A percentile compares a stretch with the other conserved stretches of the same genome.
phyloP scores from a whole-genome alignment of 2,888 invertebrate species.

The Campaea margaritaria region DNA sequence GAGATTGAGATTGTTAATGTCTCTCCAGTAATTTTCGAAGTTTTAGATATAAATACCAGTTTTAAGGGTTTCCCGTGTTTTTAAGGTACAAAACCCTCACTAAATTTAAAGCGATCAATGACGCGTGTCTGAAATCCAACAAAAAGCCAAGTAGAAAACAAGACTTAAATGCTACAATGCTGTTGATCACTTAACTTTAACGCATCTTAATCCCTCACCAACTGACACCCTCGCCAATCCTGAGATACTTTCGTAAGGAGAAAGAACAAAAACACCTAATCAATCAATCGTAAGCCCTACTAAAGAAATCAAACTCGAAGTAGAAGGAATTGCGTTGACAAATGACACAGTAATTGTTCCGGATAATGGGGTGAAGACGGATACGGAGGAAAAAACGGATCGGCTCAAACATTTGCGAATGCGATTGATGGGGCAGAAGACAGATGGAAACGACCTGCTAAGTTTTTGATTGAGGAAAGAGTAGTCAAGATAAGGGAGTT shows the following conservation, averaged over 20 bases:
- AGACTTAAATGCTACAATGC: constrained; percentile 24
- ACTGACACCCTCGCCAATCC: constrained; percentile 36
- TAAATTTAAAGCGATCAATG: neutral
- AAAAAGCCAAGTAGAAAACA: constrained; percentile 8
- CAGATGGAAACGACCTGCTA: constrained; percentile 67
- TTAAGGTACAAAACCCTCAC: no score
- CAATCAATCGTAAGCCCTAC: constrained; percentile 71
- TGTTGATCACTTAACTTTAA: constrained; percentile 26
- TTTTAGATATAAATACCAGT: no score
- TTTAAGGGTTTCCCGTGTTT: no score
- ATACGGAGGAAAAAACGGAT: constrained; percentile 63
- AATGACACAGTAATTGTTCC: constrained; percentile 79
- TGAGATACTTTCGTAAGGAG: constrained; percentile 34
- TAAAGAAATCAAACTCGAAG: constrained; percentile 72
- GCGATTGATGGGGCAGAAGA: constrained; percentile 76
- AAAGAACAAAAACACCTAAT: constrained; percentile 63
- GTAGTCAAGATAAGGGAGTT: constrained; percentile 10
- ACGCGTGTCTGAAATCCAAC: constrained; percentile 1
- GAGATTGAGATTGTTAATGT: no score
- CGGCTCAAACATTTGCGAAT: constrained; percentile 67
- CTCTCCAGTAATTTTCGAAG: no score
- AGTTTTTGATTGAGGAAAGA: constrained; percentile 51
- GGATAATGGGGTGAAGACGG: constrained; percentile 64
- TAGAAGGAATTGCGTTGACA: constrained; percentile 70
- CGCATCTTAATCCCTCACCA: constrained; percentile 22